Evolutionary conservation across 2,797 vertebrate genomes (phyloP), one percentile per base, ranked within the genome.

Genomic region (Parotocinclus haroldoi): DNA sequence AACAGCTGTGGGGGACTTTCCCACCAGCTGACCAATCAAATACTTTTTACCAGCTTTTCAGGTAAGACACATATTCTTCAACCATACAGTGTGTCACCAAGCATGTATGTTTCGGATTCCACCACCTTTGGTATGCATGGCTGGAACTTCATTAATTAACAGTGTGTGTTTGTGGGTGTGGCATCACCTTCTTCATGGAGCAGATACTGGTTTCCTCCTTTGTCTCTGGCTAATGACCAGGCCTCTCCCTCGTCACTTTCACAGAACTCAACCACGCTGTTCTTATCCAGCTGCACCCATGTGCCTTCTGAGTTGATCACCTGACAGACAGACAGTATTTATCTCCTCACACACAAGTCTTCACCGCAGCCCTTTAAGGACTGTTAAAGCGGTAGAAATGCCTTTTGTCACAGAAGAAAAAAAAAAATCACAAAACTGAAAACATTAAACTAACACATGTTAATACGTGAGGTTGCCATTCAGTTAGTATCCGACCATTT

Each of bases 241-340:
- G 96, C 97, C 80, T 99, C 97, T 52, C 97, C 97, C 84, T 99
- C 97, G 78, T 99, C 96, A 64, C 94, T 99, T 88, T 99, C 97
- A 90, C 97, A 99, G 89, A 98, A 99, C 80, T 99, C 97, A 87
- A 99, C 94, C 80, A 98, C 96, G 85, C 96, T 99, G 93, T 96
- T 98, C 89, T 98, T 98, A 91, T 99, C 96, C 92, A 99, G 93
- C 74, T 98, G 96, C 68, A 99, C 95, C 96, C 97, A 99, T 0
- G 94, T 93, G 75, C 97, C 97, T 90, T 99, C 97, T 69, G 94
- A 89, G 91, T 95, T 99, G 84, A 95, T 92, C 86, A 98, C 97
- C 97, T 99, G 91, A 83, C 81, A 84, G 82, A 93, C 85, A 94
- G 81, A 89, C 69, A 75, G 69, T 80, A 79, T 86, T 88, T 79